Conservation (phyloP, 2,113 vertebrate species). For the Pangasianodon hypophthalmus region DNA sequence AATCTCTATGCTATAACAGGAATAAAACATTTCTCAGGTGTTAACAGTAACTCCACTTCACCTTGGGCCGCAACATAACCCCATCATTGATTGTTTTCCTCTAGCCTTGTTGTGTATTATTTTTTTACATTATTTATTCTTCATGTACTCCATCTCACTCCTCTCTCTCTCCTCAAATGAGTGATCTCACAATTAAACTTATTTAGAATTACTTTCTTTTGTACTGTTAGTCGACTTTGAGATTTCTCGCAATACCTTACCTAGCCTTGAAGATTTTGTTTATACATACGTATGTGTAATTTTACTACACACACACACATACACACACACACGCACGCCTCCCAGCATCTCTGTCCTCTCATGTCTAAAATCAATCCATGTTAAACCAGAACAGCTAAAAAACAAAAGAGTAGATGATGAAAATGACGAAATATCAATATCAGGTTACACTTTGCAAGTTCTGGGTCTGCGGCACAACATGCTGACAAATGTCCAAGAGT, state of each 20-base stretch:
- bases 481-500: background rate
- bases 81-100: too few relatives aligned
- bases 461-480: background rate
- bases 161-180: background rate
- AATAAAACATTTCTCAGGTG: background rate
- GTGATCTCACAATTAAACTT: background rate
- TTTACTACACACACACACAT: background rate
- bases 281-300: background rate
- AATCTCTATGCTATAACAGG: background rate
- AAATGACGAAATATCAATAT: background rate
- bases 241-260: background rate
- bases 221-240: background rate
- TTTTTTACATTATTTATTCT: too few relatives aligned
- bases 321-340: background rate
- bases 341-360: background rate
- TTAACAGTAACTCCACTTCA: background rate
- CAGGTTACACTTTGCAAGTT: background rate
- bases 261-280: background rate
- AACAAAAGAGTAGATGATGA: background rate
- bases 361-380: background rate
- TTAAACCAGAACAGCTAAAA: background rate
- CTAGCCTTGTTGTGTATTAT: too few relatives aligned
- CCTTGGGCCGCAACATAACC: background rate
- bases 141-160: too few relatives aligned
- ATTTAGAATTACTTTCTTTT: background rate